A percentile compares a stretch with the other conserved stretches of the same genome.
Conservation (phyloP, 2,113 vertebrate species). For the Chaetodon trifascialis region DNA sequence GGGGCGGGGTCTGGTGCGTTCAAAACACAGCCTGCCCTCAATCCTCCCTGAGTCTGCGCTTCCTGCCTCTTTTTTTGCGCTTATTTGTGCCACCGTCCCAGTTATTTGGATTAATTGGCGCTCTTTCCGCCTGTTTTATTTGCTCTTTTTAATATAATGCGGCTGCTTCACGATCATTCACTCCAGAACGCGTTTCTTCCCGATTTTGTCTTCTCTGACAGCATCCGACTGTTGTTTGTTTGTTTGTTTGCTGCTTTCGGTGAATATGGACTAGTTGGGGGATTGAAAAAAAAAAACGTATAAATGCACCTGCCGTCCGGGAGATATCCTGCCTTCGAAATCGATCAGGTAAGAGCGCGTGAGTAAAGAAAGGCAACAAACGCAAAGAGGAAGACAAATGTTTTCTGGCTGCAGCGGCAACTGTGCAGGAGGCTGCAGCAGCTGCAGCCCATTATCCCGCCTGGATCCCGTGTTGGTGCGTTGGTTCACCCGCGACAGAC, state of each 20-base stretch:
- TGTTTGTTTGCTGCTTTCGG: slow-evolving; percentile 41
- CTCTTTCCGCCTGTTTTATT: not conserved
- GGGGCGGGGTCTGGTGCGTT: slow-evolving; percentile 67
- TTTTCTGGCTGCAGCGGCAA: slow-evolving; percentile 16
- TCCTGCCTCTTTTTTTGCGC: slow-evolving; percentile 49
- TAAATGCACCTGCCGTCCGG: slow-evolving; percentile 75
- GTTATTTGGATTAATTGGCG: not conserved
- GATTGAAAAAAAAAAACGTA: slow-evolving; percentile 21
- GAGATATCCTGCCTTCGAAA: slow-evolving; percentile 32
- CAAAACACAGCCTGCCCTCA: slow-evolving; percentile 71
- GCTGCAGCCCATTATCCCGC: slow-evolving; percentile 72
- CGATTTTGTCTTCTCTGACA: slow-evolving; percentile 23
- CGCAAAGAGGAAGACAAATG: not conserved
- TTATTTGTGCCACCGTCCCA: not conserved
- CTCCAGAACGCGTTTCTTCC: slow-evolving; percentile 7
- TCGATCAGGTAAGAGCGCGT: slow-evolving; percentile 69
- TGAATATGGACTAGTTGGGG: slow-evolving; percentile 56
- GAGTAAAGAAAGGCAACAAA: not conserved
- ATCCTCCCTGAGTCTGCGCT: slow-evolving; percentile 41
- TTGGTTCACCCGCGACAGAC: not conserved
- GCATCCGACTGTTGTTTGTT: slow-evolving; percentile 44
- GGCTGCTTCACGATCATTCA: not conserved
- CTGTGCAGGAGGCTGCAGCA: slow-evolving; percentile 56
- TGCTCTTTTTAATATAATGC: slow-evolving; percentile 56
- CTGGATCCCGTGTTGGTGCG: not conserved